phyloP scores from a whole-genome alignment of 2,113 vertebrate species.

The Pseudolaguvia tuberculata region DNA sequence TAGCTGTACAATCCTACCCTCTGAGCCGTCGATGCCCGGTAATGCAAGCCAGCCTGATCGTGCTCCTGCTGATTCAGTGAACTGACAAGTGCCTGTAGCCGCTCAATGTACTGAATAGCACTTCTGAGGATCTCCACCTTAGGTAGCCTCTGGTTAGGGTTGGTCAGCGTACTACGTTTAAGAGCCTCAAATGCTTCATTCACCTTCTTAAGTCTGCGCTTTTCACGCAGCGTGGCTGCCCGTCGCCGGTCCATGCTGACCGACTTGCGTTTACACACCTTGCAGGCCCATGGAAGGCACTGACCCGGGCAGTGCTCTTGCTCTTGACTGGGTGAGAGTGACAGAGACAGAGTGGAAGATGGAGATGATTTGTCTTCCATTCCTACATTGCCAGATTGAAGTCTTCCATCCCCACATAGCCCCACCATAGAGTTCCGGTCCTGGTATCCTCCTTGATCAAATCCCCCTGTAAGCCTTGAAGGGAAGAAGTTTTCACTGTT shows the following conservation, averaged over 20 bases:
- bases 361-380: constrained; percentile 83
- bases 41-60: constrained; percentile 76
- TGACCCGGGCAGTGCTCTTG: constrained; percentile 87
- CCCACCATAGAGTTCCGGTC: constrained; percentile 77
- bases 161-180: constrained; percentile 93
- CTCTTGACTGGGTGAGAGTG: constrained; percentile 70
- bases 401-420: constrained; percentile 72
- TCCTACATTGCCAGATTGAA: constrained; percentile 61
- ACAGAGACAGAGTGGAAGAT: constrained; percentile 56
- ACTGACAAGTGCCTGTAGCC: constrained; percentile 89
- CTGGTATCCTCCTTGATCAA: constrained; percentile 76
- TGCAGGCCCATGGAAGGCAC: constrained; percentile 96
- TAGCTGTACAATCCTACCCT: constrained; percentile 72
- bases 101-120: constrained; percentile 97
- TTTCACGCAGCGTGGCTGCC: constrained; percentile 90
- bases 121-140: constrained; percentile 98
- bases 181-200: constrained; percentile 97
- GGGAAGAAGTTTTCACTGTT: constrained; percentile 83
- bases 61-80: constrained; percentile 94
- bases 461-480: constrained; percentile 76
- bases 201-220: constrained; percentile 92
- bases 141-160: constrained; percentile 96
- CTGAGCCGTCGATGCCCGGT: constrained; percentile 62
- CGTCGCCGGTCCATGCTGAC: constrained; percentile 90
- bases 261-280: constrained; percentile 90